These are phyloP conservation scores for Megalops cyprinoides DNA, from an alignment of 2,797 vertebrate genomes.

Conservation along the genomic window DNA sequence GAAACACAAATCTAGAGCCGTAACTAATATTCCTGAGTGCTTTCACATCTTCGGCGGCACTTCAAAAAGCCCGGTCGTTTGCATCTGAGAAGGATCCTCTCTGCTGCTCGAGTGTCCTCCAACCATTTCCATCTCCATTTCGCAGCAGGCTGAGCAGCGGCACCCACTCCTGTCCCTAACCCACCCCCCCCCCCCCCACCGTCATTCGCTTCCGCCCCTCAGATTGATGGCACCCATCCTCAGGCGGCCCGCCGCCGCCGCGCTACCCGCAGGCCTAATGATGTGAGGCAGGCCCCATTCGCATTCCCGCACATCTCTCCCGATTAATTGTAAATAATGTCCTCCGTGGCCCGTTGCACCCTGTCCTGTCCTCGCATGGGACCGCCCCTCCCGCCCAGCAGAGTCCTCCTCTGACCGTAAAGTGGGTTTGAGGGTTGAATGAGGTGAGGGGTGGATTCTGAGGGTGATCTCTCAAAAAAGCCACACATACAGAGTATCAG, in stretches of 20 bases:
- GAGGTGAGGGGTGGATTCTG: too few species aligned
- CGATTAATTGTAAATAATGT: too few species aligned
- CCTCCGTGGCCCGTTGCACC: too few species aligned
- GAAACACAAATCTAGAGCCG: conserved; percentile 36
- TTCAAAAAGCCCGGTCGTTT: background rate
- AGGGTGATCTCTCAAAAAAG: too few species aligned
- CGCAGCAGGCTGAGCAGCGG: conserved; percentile 23
- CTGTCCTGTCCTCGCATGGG: background rate
- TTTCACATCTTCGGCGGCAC: conserved; percentile 30
- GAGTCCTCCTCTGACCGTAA: too few species aligned
- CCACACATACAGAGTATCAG: too few species aligned
- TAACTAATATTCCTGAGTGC: conserved; percentile 30
- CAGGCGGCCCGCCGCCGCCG: background rate
- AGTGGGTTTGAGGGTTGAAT: too few species aligned
- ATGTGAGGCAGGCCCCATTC: background rate
- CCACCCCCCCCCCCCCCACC: background rate
- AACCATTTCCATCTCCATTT: conserved; percentile 37
- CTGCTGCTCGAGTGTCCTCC: conserved; percentile 28
- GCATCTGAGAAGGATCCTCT: background rate
- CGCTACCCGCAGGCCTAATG: background rate
- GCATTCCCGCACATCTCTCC: background rate
- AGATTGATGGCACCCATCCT: conserved; percentile 50
- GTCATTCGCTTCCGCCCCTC: conserved; percentile 40
- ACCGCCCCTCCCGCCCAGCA: too few species aligned
- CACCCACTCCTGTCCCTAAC: conserved; percentile 27